Evolutionary conservation across 2,113 vertebrate species (phyloP).

Genomic region (Kobus ellipsiprymnus): DNA sequence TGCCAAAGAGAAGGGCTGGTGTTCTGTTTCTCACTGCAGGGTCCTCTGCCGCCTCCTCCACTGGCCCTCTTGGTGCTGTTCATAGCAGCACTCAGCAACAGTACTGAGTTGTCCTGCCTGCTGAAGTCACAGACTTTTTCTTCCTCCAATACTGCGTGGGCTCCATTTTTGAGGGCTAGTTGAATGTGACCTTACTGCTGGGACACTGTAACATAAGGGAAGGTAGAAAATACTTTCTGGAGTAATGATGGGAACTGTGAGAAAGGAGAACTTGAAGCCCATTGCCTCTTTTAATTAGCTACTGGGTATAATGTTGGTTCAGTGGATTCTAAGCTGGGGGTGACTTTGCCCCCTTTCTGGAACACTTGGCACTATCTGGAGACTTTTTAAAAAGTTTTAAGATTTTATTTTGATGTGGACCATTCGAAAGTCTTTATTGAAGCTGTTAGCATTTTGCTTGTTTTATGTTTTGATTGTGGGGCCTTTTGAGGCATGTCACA

Average conservation of each 20-base stretch:
- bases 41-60: background rate
- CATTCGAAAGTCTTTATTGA: background rate
- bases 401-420: background rate
- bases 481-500: background rate
- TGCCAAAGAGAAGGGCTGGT: background rate
- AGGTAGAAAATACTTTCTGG: slow-evolving; percentile 37
- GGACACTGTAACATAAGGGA: slow-evolving; percentile 11
- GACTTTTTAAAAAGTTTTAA: background rate
- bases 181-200: slow-evolving; percentile 39
- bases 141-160: background rate
- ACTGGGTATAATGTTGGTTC: background rate
- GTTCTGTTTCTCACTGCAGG: background rate
- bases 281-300: slow-evolving; percentile 52
- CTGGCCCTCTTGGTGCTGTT: accelerated
- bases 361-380: background rate
- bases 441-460: background rate
- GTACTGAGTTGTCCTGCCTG: background rate
- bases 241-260: slow-evolving; percentile 45
- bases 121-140: background rate
- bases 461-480: background rate
- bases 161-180: background rate
- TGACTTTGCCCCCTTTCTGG: background rate
- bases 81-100: background rate
- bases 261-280: slow-evolving; percentile 31
- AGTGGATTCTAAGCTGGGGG: background rate